A percentile compares a stretch with the other conserved stretches of the same genome.
phyloP scores from a whole-genome alignment of 2,888 invertebrate species.

The Hyles lineata region DNA sequence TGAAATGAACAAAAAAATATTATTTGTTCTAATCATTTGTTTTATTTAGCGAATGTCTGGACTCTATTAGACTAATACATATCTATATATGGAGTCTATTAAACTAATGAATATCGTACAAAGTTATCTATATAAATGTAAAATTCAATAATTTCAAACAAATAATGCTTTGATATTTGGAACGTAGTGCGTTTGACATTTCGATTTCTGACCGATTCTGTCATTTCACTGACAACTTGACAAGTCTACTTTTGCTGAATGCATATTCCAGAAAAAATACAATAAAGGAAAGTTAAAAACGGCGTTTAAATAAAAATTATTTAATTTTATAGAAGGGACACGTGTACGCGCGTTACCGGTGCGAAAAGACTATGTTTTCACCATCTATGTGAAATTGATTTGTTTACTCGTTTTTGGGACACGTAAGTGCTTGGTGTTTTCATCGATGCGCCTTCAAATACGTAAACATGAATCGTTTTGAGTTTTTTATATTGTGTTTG shows the following conservation, averaged over 20 bases:
- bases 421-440: slow-evolving; percentile 66
- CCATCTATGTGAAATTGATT: slow-evolving; percentile 8
- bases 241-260: not conserved
- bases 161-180: not conserved
- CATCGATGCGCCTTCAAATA: slow-evolving; percentile 47
- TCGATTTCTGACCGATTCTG: not conserved
- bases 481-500: slow-evolving; percentile 59
- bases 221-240: slow-evolving; percentile 1
- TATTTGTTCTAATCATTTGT: not conserved
- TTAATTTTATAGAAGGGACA: slow-evolving; percentile 8
- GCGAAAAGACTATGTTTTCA: slow-evolving; percentile 23
- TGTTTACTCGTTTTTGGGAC: slow-evolving; percentile 52
- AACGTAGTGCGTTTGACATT: not conserved
- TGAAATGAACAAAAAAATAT: too few species aligned
- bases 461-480: slow-evolving; percentile 61
- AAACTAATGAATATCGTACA: too few species aligned
- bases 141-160: too few species aligned
- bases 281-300: not conserved
- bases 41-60: too few species aligned
- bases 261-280: slow-evolving; percentile 10
- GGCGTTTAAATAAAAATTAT: not conserved
- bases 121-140: too few species aligned
- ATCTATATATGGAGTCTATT: too few species aligned
- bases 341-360: slow-evolving; percentile 41
- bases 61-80: too few species aligned